A percentile compares a stretch with the other conserved stretches of the same genome.
Conservation (phyloP, 2,113 vertebrate species). For the Danio rerio region DNA sequence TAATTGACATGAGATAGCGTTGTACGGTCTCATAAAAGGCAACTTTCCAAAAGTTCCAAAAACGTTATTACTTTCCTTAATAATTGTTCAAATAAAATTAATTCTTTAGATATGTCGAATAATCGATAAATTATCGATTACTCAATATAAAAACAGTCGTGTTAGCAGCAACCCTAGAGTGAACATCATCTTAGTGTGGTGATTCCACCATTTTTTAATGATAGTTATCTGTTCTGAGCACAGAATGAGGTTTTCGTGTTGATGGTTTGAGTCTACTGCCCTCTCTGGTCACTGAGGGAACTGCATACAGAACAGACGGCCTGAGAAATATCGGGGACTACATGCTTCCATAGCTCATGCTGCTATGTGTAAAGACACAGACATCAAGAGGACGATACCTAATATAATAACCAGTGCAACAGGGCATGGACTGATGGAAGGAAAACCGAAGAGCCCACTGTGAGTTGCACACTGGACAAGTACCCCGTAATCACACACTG, state of each 20-base stretch:
- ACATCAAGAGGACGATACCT: slow-evolving; percentile 71
- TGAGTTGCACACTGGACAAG: slow-evolving; percentile 69
- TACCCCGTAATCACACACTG: slow-evolving; percentile 60
- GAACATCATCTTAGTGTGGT: too few species aligned
- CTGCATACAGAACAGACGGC: slow-evolving; percentile 70
- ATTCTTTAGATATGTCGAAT: too few species aligned
- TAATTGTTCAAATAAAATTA: too few species aligned
- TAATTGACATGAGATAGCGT: too few species aligned
- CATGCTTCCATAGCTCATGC: slow-evolving; percentile 77
- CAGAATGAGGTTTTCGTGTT: not conserved
- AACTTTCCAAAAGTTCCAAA: too few species aligned
- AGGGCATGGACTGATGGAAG: slow-evolving; percentile 66
- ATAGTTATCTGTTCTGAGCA: too few species aligned
- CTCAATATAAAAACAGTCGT: too few species aligned
- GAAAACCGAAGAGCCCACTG: slow-evolving; percentile 57
- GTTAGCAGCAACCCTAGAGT: too few species aligned
- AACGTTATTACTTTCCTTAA: too few species aligned
- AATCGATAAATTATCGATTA: too few species aligned
- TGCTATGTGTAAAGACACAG: slow-evolving; percentile 73
- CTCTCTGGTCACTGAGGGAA: slow-evolving; percentile 58
- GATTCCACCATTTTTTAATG: too few species aligned
- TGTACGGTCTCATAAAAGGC: too few species aligned
- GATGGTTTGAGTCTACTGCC: not conserved
- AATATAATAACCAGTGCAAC: slow-evolving; percentile 68
- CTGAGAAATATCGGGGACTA: slow-evolving; percentile 60